Evolutionary conservation across 1,140 invertebrate species (phyloP), one percentile per base, ranked within the genome.

Genomic region (Sitodiplosis mosellana): DNA sequence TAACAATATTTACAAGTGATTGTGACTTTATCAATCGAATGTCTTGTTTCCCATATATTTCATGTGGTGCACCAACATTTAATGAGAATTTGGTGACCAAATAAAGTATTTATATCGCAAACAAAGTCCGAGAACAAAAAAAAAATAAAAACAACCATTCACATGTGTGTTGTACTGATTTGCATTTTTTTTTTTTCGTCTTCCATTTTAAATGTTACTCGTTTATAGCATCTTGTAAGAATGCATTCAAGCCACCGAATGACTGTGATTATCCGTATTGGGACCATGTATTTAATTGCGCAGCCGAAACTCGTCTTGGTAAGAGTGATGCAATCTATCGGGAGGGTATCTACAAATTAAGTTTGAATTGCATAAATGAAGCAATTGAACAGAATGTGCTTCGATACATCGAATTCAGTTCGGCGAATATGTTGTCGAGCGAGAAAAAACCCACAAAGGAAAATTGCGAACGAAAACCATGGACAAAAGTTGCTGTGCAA

Each of bases 291-390:
- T 77, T 90, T 44, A 92, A 93, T 67, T 84, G 87, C 59, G 87
- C 89, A 11, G 83, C 83, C 7, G 88, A 94, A 68, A 92, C 87
- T 2, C 84, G 88, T 65, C 75, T 76, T 52, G 82, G 83, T 17
- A 86, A 91, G 69, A 81, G 80, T 33, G 87, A 91, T 64, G 77
- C 83, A 1, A 83, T 92, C 7, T 92, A 92, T 63, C 78, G 81
- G 58, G 88, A 93, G 65, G 88, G 89, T 6, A 87, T 92, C 54
- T 72, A 80, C 17, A 87, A 83, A 55, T 68, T 94, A 2, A 86
- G 83, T 59, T 55, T 79, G 11, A 88, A 88, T 59, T 88, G 87
- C 68, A 85, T 84, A 12, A 74, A 74, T 52, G 74, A 83, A 59
- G 82, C 87, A 14, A 77, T 79, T 6, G 75, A 73, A 54, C 64